Conservation (phyloP, 2,113 vertebrate genomes). For the Apodemus speciosus region DNA sequence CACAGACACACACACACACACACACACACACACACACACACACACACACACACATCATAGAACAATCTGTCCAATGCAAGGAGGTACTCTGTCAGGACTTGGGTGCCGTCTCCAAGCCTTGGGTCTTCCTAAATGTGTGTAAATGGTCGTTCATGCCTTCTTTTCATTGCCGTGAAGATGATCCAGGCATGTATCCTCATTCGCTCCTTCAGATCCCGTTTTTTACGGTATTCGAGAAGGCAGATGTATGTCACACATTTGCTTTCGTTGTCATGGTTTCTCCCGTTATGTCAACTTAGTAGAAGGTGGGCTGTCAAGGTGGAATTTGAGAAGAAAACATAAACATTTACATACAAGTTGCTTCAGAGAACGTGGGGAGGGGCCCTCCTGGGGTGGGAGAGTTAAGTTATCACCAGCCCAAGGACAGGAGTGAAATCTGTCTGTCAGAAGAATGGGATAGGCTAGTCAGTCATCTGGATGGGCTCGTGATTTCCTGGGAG, state of each 20-base stretch:
- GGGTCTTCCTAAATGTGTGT: neutral
- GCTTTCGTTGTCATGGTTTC: slow-evolving; percentile 46
- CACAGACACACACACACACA: no score
- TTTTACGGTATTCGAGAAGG: neutral
- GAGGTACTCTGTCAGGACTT: neutral
- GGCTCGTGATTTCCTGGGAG: neutral
- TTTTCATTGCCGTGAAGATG: neutral
- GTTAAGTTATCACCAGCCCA: neutral
- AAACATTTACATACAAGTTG: slow-evolving; percentile 2
- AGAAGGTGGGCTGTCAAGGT: slow-evolving; percentile 16
- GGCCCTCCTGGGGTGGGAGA: neutral
- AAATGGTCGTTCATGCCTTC: neutral
- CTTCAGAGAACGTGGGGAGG: neutral
- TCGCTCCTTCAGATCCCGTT: neutral
- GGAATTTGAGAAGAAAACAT: neutral
- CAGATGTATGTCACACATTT: neutral
- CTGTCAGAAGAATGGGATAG: neutral
- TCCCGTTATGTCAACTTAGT: neutral
- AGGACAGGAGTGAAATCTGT: neutral
- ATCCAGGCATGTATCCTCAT: neutral
- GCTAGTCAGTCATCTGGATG: neutral
- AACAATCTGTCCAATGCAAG: neutral
- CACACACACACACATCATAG: neutral
- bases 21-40: no score
- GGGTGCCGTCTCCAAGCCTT: neutral